Percentiles rank a stretch among this genome's conserved stretches.
phyloP scores from a whole-genome alignment of 2,113 vertebrate genomes.

The Tringa solitaria region DNA sequence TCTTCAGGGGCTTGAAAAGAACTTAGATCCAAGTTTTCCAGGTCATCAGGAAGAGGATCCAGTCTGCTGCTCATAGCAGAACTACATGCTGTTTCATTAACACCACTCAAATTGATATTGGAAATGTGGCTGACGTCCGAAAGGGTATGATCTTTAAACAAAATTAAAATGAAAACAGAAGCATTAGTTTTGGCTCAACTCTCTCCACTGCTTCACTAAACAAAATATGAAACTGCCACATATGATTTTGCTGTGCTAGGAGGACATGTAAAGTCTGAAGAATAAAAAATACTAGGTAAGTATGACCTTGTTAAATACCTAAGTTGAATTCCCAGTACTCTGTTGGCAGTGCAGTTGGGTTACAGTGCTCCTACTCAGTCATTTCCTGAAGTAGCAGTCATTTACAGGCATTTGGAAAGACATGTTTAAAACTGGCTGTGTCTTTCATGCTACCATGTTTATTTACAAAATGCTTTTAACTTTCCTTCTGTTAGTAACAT shows the following conservation, averaged over 20 bases:
- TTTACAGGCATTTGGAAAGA: not conserved
- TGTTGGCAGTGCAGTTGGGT: not conserved
- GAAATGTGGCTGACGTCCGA: conserved; percentile 94
- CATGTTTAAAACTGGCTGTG: not conserved
- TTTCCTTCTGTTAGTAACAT: not conserved
- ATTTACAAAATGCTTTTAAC: not conserved
- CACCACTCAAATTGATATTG: conserved; percentile 78
- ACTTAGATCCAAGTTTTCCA: conserved; percentile 85
- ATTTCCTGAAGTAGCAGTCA: not conserved
- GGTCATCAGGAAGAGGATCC: conserved; percentile 77
- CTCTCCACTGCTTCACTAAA: not conserved
- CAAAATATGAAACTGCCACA: not conserved
- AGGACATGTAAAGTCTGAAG: not conserved
- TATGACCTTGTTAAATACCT: not conserved
- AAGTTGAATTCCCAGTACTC: not conserved
- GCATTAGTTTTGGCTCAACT: not conserved
- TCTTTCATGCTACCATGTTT: not conserved
- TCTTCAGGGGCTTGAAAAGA: conserved; percentile 84
- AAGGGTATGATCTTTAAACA: conserved; percentile 72
- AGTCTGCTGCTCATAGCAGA: conserved; percentile 76
- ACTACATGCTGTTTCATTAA: conserved; percentile 83
- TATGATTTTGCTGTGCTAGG: not conserved
- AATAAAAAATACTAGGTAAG: not conserved
- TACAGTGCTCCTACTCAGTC: not conserved
- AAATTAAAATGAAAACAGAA: not conserved